A percentile compares a stretch with the other conserved stretches of the same genome.
These are phyloP conservation scores for Natator depressus DNA, from an alignment of 2,113 vertebrate species.

Conservation along the genomic window DNA sequence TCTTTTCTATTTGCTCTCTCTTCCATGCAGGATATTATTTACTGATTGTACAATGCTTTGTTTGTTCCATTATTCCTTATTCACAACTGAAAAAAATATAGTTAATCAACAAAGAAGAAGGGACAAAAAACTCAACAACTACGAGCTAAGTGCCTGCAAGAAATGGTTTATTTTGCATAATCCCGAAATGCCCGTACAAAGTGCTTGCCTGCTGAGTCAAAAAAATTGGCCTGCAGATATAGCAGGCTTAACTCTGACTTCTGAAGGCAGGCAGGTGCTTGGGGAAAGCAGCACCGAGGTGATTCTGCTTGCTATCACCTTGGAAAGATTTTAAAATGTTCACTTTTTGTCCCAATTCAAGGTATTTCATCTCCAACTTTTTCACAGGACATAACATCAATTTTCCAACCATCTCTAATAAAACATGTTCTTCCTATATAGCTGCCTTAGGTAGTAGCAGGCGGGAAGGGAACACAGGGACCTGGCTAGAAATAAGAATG, in stretches of 20 bases:
- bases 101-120: neutral
- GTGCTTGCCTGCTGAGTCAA: neutral
- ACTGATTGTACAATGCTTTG: neutral
- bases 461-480: neutral
- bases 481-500: neutral
- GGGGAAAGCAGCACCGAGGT: fast-evolving
- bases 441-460: neutral
- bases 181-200: neutral
- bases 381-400: neutral
- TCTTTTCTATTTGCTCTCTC: conserved; percentile 12
- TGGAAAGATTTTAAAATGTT: neutral
- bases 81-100: neutral
- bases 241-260: neutral
- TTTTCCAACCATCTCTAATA: neutral
- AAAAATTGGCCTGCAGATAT: neutral
- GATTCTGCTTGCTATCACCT: neutral
- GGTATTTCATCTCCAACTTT: neutral
- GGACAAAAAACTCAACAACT: fast-evolving
- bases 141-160: neutral
- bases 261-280: neutral
- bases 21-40: neutral
- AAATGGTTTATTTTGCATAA: neutral
- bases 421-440: neutral
- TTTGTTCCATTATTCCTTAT: neutral
- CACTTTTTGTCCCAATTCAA: neutral